These are phyloP conservation scores for Cyclura pinguis DNA, from an alignment of 2,797 vertebrate species.

Conservation along the genomic window DNA sequence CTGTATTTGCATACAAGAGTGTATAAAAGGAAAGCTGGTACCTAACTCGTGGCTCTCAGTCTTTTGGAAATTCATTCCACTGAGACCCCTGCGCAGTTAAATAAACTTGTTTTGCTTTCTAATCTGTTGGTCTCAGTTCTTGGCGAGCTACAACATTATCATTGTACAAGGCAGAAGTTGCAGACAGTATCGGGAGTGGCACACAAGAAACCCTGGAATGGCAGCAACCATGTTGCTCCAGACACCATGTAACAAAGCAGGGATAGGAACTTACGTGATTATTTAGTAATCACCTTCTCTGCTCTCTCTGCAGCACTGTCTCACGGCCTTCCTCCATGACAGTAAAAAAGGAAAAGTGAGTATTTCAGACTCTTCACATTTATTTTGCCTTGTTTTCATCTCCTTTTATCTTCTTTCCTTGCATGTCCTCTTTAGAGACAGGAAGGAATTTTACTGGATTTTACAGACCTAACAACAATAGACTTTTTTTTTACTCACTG, in stretches of 20 bases:
- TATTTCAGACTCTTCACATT: background rate
- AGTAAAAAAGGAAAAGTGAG: slow-evolving; percentile 15
- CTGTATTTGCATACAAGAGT: too few species aligned
- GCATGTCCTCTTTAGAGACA: background rate
- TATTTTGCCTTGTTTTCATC: background rate
- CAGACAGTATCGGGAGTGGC: too few species aligned
- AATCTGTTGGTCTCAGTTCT: too few species aligned
- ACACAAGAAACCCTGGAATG: background rate
- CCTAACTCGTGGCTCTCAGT: too few species aligned
- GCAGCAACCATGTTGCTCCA: background rate
- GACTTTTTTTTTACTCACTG: too few species aligned
- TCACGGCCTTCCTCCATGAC: background rate
- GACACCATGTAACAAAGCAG: background rate
- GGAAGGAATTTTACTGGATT: too few species aligned
- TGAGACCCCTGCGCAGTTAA: too few species aligned
- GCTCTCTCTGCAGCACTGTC: background rate
- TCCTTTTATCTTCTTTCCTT: background rate
- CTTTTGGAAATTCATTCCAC: too few species aligned
- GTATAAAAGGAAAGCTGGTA: too few species aligned
- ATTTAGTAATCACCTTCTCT: background rate
- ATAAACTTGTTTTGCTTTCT: too few species aligned
- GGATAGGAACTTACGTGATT: background rate
- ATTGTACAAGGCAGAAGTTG: background rate
- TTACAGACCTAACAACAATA: too few species aligned
- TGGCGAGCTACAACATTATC: too few species aligned